phyloP scores from a whole-genome alignment of 2,797 vertebrate genomes.

The Brotula barbata region DNA sequence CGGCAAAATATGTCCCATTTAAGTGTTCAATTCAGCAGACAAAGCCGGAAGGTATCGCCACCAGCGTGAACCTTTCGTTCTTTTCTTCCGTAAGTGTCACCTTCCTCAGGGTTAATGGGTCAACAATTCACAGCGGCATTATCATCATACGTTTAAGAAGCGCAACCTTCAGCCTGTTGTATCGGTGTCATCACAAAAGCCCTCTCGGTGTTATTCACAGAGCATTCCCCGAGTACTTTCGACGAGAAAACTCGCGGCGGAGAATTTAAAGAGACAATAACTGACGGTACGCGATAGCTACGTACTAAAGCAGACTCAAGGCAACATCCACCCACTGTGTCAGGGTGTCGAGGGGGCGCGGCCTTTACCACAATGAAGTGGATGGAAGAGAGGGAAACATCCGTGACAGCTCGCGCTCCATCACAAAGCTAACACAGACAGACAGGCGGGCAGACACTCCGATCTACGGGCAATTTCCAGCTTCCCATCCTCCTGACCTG shows the following conservation, averaged over 20 bases:
- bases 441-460: background rate
- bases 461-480: constrained; percentile 14
- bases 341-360: background rate
- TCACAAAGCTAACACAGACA: constrained; percentile 16
- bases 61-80: background rate
- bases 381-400: constrained; percentile 3
- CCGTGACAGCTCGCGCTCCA: constrained; percentile 9
- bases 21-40: too few relatives aligned
- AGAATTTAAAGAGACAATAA: constrained; percentile 4
- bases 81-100: background rate
- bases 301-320: constrained; percentile 3
- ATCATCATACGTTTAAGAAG: constrained; percentile 21
- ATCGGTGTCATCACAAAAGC: constrained; percentile 9
- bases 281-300: background rate
- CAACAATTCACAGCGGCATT: constrained; percentile 22
- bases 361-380: background rate
- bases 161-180: background rate
- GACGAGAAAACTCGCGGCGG: background rate
- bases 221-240: background rate
- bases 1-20: too few relatives aligned
- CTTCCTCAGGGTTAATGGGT: constrained; percentile 24
- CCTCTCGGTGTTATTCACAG: background rate
- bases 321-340: constrained; percentile 14
- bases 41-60: too few relatives aligned
- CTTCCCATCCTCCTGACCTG: background rate